Conservation (phyloP, 2,113 vertebrate genomes). For the Chaetura pelagica region DNA sequence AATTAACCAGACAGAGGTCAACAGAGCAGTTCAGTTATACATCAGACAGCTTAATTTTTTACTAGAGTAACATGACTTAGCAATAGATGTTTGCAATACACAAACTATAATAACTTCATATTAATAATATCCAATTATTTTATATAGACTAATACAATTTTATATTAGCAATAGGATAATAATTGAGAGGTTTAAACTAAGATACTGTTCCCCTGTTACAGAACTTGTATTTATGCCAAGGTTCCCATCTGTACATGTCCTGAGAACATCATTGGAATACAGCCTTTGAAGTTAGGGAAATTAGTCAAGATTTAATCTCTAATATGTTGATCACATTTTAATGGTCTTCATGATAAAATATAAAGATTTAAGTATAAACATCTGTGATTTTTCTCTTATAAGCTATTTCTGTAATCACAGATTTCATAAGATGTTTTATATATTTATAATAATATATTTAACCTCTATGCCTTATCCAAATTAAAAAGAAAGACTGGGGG, state of each 20-base stretch:
- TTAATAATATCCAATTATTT: background rate
- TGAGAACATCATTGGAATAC: background rate
- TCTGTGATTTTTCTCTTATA: background rate
- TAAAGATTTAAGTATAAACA: background rate
- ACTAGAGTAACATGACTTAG: background rate
- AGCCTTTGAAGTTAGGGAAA: background rate
- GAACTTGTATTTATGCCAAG: background rate
- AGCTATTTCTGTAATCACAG: background rate
- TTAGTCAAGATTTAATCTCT: background rate
- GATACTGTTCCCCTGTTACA: background rate
- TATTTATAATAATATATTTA: background rate
- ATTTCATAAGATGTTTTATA: background rate
- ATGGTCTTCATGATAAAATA: background rate
- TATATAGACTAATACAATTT: background rate
- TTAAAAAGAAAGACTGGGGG: background rate
- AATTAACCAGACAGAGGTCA: conserved; percentile 12
- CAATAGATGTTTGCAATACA: background rate
- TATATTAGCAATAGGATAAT: background rate
- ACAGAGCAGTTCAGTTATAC: background rate
- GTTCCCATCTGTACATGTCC: background rate
- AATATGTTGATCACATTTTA: background rate
- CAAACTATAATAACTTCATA: background rate
- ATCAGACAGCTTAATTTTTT: background rate
- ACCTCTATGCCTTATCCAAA: background rate
- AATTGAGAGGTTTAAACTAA: background rate